Base-by-base conservation (phyloP, 2,113 vertebrate species). In the Syngnathus scovelli region DNA sequence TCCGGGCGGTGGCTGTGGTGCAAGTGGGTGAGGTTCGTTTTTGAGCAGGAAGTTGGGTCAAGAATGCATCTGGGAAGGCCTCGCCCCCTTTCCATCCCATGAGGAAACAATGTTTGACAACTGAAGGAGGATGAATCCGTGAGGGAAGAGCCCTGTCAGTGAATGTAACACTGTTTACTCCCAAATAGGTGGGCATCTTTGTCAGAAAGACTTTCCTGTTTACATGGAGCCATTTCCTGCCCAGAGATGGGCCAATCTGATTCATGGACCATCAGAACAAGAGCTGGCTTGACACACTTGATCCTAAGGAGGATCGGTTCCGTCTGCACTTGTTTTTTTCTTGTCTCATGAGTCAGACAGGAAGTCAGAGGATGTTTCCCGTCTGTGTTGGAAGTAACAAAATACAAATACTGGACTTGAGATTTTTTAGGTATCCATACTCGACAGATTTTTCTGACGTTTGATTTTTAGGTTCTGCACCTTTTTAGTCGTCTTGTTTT, bases 181-280 rank as follows among this genome's bases (percentile, higher is more conserved):
- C 15, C 70, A 55, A 55, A 38, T n/a, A 51, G 62, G 37, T 55
- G 3, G 8, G 21, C 15, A 7, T 37, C 76, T 85, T 64, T 39
- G 62, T 74, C 48, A 67, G 38, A 83, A 83, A 79, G 68, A 59
- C 52, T 77, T 88, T 91, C 87, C 86, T 78, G 87, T 89, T 89
- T 87, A 82, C 44, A 67, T n/a, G 55, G 33, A 76, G 68, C 63
- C 72, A 76, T 83, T 90, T 91, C 87, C 90, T 82, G 83, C 61
- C 46, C 55, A 59, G 39, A 46, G 56, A 73, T 48, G 44, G 15
- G 1, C 44, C 16, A 15, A 48, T 80, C 64, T 76, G 68, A 76
- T 75, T 69, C 76, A 60, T 73, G 59, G 37, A 6, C 56, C 11
- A 18, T 21, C 61, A n/a, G 70, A 68, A 79, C 59, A 71, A 75